Evolutionary conservation across 2,888 invertebrate species (phyloP), one percentile per base, ranked within the genome.

Genomic region (Epinotia brunnichana): DNA sequence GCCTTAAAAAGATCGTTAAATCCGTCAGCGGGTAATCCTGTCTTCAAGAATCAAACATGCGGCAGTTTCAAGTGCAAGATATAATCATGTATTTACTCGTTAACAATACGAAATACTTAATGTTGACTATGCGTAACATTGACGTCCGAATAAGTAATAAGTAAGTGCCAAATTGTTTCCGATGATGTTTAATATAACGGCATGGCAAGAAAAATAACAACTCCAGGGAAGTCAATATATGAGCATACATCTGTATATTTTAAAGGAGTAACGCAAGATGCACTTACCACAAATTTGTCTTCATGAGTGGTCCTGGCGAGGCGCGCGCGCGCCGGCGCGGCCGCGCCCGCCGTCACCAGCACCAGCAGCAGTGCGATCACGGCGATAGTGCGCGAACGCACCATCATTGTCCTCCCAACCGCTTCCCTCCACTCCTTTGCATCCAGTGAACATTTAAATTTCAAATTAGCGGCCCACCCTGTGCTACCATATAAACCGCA

Each of bases 381-480:
- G 73, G 85, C 83, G 74, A 87, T 77, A 60, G 82, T 83, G 75
- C 85, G 85, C 84, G 88, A 83, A 77, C 85, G 86, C 81, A 81
- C 82, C 76, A 83, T 86, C 85, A 90, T 89, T 90, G 90, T 90
- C 85, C 89, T 89, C 81, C 86, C 82, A 81, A 85, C 80, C 77
- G 84, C 79, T 81, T 83, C 82, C 81, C 82, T 84, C 83, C 86
- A 84, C 81, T 84, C 81, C 82, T 81, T 85, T 79, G 83, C 81
- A 84, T 84, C 83, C 81, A 83, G 82, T 75, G 78, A 82, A 82
- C 83, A 90, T 92, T 90, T 90, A 82, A 89, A 90, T 88, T 92
- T 90, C 83, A 90, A 89, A 91, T 90, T 78, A 81, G 84, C 85
- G 85, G 87, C 83, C 78, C 79, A 85, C 83, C 87, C 89, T 87